Evolutionary conservation across 1,140 invertebrate species (phyloP), one percentile per base, ranked within the genome.

Genomic region (Mesaphorura yosii): DNA sequence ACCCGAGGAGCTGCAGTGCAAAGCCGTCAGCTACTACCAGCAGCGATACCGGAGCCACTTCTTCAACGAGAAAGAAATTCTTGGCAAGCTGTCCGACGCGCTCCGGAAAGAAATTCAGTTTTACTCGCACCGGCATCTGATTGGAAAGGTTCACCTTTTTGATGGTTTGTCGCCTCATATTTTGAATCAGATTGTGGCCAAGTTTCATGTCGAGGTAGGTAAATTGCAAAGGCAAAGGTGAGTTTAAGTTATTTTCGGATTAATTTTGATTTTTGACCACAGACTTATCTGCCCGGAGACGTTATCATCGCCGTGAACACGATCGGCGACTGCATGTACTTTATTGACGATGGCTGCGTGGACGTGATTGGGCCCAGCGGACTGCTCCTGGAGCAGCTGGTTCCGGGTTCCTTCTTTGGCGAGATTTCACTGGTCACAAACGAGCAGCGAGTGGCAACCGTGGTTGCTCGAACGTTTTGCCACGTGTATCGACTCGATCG

Each of bases 391-490:
- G 6, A 15, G 15, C 22, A 34, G 5, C 34, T 56, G n/a, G 12
- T 28, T 5, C 48, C 50, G 26, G 54, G 54, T 2, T 29, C 50
- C 23, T 56, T 56, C 22, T 56, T 56, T 31, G 54, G 54, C 6
- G 54, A 56, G 22, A n/a, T 56, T 31, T 27, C 48, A 5, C 22
- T 56, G n/a, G 4, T 56, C 3, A 56, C 54, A 3, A 56, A 56
- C 41, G 48, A 56, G 17, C 7, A 42, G 19, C 34, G 34, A 44
- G 37, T 23, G 6, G 46, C 46, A 15, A 10, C 46, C 5, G 46
- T 48, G 3, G 29, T 31, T 5, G 46, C 46, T 6, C 31, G 19
- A 10, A 48, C 25, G 10, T 6, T 12, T 14, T 48, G 10, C 19
- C 28, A 48, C 17, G 37, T 48, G 14, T 48, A 48, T 34, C 19